Conservation (phyloP, 2,113 vertebrate genomes). For the Hippocampus guttulatus region DNA sequence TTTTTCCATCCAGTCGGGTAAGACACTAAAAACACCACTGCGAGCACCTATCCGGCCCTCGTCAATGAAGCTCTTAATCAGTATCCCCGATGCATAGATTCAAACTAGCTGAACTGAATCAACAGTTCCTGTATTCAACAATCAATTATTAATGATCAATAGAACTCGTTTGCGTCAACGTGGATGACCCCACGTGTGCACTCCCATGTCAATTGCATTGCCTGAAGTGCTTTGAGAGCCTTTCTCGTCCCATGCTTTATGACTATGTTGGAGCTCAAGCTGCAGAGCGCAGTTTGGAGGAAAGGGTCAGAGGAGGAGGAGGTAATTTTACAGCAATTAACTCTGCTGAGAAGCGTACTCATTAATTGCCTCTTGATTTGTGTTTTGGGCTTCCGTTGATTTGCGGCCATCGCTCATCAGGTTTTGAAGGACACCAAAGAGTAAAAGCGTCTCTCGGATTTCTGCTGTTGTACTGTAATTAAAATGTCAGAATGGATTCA, state of each 20-base stretch:
- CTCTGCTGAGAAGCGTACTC: slow-evolving; percentile 33
- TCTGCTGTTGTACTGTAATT: slow-evolving; percentile 31
- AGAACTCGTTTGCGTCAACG: slow-evolving; percentile 6
- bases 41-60: too few relatives aligned
- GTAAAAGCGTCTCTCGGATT: slow-evolving; percentile 37
- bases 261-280: slow-evolving; percentile 32
- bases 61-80: too few relatives aligned
- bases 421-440: slow-evolving; percentile 58
- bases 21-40: not conserved
- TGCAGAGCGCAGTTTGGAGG: slow-evolving; percentile 17
- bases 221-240: slow-evolving; percentile 3
- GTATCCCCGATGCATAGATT: too few relatives aligned
- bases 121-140: too few relatives aligned
- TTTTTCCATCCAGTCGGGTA: not conserved
- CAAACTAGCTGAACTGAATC: too few relatives aligned
- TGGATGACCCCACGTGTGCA: too few relatives aligned
- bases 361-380: slow-evolving; percentile 61
- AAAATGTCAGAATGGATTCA: slow-evolving; percentile 9
- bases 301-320: slow-evolving; percentile 20
- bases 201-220: not conserved
- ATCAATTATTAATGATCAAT: not conserved
- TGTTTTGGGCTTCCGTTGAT: slow-evolving; percentile 57
- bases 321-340: slow-evolving; percentile 44
- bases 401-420: slow-evolving; percentile 54
- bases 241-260: slow-evolving; percentile 21